Percentiles rank a stretch among this genome's conserved stretches.
phyloP scores from a whole-genome alignment of 2,797 vertebrate genomes.

The Ctenosaura bakeri region DNA sequence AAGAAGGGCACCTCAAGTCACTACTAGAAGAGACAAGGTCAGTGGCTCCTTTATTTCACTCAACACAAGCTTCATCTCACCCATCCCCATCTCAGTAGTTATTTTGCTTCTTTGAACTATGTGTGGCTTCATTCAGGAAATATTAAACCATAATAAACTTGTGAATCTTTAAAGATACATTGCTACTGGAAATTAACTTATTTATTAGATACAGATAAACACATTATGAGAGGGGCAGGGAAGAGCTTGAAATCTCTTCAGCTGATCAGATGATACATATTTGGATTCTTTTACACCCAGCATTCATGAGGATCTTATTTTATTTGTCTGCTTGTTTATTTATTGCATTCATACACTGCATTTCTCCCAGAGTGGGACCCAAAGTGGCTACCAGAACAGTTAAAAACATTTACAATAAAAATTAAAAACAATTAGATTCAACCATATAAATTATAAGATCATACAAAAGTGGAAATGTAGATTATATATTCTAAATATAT shows the following conservation, averaged over 20 bases:
- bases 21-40: not conserved
- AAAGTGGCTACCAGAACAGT: no score
- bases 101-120: not conserved
- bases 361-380: no score
- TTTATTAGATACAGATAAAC: not conserved
- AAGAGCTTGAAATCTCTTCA: not conserved
- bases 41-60: not conserved
- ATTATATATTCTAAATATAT: no score
- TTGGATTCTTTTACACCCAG: not conserved
- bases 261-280: not conserved
- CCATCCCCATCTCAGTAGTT: not conserved
- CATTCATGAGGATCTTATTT: not conserved
- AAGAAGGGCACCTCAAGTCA: not conserved
- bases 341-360: no score
- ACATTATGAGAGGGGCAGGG: not conserved
- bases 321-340: no score
- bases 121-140: not conserved
- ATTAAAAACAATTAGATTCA: no score
- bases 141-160: not conserved
- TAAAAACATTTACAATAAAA: no score
- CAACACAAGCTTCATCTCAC: not conserved
- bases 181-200: not conserved
- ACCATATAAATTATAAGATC: no score
- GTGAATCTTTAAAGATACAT: not conserved
- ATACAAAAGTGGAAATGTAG: no score